A percentile compares a stretch with the other conserved stretches of the same genome.
phyloP scores from a whole-genome alignment of 2,797 vertebrate species.

The Pagetopsis macropterus region DNA sequence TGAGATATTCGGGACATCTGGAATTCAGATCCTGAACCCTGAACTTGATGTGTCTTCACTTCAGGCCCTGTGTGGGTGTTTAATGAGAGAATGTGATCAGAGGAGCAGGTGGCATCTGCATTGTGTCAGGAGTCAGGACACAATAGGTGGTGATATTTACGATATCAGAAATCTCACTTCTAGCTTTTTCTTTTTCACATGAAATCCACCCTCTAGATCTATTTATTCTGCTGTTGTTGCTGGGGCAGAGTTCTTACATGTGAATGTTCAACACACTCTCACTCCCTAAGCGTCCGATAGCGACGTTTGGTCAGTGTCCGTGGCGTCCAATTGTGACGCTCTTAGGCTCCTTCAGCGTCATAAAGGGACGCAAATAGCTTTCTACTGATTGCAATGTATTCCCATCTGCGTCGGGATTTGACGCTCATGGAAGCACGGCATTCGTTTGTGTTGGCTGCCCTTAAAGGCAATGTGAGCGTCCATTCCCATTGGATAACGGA shows the following conservation, averaged over 20 bases:
- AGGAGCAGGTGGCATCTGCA: conserved; percentile 37
- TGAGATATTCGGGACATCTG: conserved; percentile 36
- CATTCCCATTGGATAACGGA: too few relatives aligned
- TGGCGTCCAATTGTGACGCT: too few relatives aligned
- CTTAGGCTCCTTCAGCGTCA: too few relatives aligned
- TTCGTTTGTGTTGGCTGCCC: too few relatives aligned
- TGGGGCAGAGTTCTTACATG: not conserved
- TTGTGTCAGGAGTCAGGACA: conserved; percentile 27
- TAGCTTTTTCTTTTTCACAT: not conserved
- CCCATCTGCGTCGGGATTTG: too few relatives aligned
- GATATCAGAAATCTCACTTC: conserved; percentile 14
- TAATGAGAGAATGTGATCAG: conserved; percentile 52
- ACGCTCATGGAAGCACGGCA: too few relatives aligned
- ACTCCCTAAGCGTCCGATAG: too few relatives aligned
- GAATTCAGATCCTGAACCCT: conserved; percentile 39
- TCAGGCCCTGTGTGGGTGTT: not conserved
- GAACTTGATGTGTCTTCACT: conserved; percentile 25
- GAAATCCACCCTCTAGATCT: not conserved
- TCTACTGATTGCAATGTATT: too few relatives aligned
- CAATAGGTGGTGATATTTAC: conserved; percentile 33
- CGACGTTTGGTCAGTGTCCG: too few relatives aligned
- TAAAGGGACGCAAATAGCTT: too few relatives aligned
- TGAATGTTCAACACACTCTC: too few relatives aligned
- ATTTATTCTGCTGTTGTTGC: conserved; percentile 7
- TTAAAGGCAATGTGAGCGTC: too few relatives aligned